These are phyloP conservation scores for Tupaia chinensis DNA, from an alignment of 2,113 vertebrate genomes.

Conservation along the genomic window DNA sequence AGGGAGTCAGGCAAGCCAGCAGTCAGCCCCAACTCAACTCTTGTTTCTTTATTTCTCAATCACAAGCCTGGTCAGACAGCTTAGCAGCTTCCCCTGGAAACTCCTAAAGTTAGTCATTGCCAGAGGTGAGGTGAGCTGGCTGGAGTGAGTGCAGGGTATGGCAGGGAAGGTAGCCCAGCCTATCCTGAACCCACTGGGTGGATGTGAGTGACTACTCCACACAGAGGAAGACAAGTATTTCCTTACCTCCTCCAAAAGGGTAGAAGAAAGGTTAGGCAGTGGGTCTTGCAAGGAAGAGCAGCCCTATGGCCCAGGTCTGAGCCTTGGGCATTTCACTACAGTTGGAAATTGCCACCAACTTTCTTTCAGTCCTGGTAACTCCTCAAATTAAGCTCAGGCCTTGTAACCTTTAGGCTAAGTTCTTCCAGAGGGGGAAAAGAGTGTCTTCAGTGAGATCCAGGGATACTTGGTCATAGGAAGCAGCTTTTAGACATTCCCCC, in stretches of 20 bases:
- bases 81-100: conserved; percentile 16
- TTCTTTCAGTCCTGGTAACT: conserved; percentile 4
- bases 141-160: background rate
- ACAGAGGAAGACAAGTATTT: background rate
- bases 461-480: conserved; percentile 65
- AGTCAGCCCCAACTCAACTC: background rate
- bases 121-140: conserved; percentile 33
- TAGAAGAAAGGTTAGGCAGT: background rate
- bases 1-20: background rate
- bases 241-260: background rate
- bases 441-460: conserved; percentile 33
- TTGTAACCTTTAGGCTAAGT: conserved; percentile 12
- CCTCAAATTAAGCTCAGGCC: background rate
- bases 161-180: background rate
- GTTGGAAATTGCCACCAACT: conserved; percentile 1
- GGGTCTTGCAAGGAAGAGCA: conserved; percentile 48
- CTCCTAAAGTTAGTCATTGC: conserved; percentile 14
- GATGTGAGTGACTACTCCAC: background rate
- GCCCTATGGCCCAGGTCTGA: background rate
- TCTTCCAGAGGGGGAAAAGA: conserved; percentile 61
- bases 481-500: conserved; percentile 52
- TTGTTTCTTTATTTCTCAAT: conserved; percentile 55
- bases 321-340: background rate
- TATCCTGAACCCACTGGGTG: background rate
- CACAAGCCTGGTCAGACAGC: conserved; percentile 38